A percentile compares a stretch with the other conserved stretches of the same genome.
Evolutionary conservation across 2,113 vertebrate genomes (phyloP).

Genomic region (Gallinago paraguaiae): DNA sequence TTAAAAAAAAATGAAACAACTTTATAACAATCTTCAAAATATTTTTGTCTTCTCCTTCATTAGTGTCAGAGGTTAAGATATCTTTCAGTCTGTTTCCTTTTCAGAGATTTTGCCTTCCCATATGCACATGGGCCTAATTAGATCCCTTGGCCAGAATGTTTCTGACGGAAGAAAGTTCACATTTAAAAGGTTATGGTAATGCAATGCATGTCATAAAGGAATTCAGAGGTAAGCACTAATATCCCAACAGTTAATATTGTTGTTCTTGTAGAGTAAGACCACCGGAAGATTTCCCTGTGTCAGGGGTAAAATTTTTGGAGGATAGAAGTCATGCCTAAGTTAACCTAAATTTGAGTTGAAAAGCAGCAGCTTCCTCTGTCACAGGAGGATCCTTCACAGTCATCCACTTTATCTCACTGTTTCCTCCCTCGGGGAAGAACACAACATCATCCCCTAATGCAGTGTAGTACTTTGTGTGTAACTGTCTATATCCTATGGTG

Average conservation of each 20-base stretch:
- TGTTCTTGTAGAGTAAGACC: neutral
- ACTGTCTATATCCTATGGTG: neutral
- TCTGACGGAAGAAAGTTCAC: neutral
- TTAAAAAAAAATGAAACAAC: neutral
- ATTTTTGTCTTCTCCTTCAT: neutral
- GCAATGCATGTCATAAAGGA: neutral
- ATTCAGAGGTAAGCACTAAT: neutral
- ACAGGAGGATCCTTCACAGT: neutral
- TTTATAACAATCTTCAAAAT: neutral
- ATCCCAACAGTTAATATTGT: neutral
- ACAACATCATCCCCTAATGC: neutral
- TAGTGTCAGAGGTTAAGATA: neutral
- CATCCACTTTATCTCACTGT: neutral
- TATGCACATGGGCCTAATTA: neutral
- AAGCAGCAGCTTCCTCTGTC: neutral
- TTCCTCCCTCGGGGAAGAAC: neutral
- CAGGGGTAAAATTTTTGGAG: neutral
- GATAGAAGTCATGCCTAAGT: neutral
- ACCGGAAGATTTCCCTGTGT: neutral
- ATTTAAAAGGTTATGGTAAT: neutral
- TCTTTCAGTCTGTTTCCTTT: neutral
- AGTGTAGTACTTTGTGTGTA: neutral
- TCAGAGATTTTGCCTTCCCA: neutral
- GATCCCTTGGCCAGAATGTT: neutral
- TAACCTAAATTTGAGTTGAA: neutral